These are phyloP conservation scores for Pristionchus arcanus DNA, from an alignment of 2,888 invertebrate species.

Conservation along the genomic window DNA sequence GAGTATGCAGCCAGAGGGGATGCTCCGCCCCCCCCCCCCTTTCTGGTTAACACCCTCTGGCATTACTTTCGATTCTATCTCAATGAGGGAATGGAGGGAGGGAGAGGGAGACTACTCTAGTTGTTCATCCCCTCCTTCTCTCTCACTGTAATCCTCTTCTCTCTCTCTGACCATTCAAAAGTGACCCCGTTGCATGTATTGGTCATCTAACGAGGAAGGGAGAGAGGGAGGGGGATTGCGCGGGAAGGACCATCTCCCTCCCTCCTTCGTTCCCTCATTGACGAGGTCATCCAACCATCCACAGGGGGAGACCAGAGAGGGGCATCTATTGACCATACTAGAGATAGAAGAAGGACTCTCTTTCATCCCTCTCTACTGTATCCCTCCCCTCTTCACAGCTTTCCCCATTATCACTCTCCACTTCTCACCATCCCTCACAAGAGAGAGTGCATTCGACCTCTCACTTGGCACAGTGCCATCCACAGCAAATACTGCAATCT, in stretches of 20 bases:
- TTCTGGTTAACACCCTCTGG: slow-evolving; percentile 6
- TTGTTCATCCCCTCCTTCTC: neutral
- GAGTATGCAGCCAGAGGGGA: slow-evolving; percentile 42
- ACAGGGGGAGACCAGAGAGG: neutral
- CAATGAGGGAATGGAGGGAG: neutral
- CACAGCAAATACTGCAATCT: neutral
- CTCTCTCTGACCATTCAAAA: slow-evolving; percentile 44
- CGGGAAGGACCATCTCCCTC: slow-evolving; percentile 18
- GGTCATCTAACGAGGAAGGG: slow-evolving; percentile 33
- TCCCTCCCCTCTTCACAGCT: neutral
- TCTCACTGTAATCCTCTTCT: slow-evolving; percentile 7
- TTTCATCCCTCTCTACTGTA: neutral
- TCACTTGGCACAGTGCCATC: slow-evolving; percentile 9
- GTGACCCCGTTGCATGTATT: slow-evolving; percentile 50
- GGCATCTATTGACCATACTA: slow-evolving; percentile 4
- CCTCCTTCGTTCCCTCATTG: neutral
- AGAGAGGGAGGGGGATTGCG: slow-evolving; percentile 29
- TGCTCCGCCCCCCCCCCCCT: neutral
- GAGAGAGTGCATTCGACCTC: slow-evolving; percentile 44
- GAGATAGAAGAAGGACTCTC: neutral
- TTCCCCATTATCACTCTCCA: neutral
- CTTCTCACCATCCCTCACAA: neutral
- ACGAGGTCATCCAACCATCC: slow-evolving; percentile 35
- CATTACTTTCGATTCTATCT: neutral
- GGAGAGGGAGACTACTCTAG: neutral